Evolutionary conservation across 2,113 vertebrate genomes (phyloP).

Genomic region (Pteruthius melanotis): DNA sequence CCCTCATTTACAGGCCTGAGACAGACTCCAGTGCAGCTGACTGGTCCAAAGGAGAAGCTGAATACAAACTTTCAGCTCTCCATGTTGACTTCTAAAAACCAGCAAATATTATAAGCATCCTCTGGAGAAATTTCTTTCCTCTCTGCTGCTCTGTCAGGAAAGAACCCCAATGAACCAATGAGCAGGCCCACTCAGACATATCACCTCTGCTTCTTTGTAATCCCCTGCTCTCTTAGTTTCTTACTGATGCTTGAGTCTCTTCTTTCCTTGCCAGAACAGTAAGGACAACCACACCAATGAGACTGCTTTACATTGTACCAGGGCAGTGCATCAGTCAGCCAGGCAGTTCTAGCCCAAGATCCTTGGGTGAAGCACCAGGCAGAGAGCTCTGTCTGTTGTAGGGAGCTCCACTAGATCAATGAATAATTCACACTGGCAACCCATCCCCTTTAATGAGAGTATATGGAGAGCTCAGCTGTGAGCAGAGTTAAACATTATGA

Average conservation of each 20-base stretch:
- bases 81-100: not conserved
- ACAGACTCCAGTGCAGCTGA: not conserved
- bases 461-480: not conserved
- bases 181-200: not conserved
- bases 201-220: not conserved
- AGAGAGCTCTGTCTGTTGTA: not conserved
- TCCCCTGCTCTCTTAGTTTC: not conserved
- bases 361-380: not conserved
- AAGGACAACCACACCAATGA: not conserved
- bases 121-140: not conserved
- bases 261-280: not conserved
- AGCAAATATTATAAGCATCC: not conserved
- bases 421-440: not conserved
- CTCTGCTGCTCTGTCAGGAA: not conserved
- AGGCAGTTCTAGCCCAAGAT: not conserved
- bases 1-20: not conserved
- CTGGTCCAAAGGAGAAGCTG: not conserved
- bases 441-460: not conserved
- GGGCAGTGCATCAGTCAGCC: not conserved
- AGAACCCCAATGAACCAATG: not conserved
- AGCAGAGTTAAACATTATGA: constrained; percentile 10
- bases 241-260: not conserved
- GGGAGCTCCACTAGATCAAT: not conserved
- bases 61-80: not conserved
- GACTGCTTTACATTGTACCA: not conserved